Evolutionary conservation across 2,113 vertebrate genomes (phyloP), one percentile per base, ranked within the genome.

Genomic region (Aldabrachelys gigantea): DNA sequence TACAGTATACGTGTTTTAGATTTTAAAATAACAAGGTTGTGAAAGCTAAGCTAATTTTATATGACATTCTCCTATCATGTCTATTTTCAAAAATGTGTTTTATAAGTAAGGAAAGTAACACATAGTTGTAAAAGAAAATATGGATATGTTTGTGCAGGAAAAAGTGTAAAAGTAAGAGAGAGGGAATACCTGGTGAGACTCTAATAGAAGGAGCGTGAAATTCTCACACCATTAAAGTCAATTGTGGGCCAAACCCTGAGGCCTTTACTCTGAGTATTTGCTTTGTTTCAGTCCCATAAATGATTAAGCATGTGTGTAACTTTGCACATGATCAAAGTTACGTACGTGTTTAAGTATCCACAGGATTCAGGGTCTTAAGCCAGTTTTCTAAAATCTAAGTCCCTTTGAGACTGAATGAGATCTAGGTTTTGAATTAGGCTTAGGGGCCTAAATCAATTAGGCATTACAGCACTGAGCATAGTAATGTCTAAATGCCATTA

Each of bases 201-300:
- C 85, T 50, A 47, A 72, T 1, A 86, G 41, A 31, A 89, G 84
- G n/a, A 76, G 89, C 17, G 4, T 25, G 59, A 89, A 81, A 13
- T 13, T 50, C 72, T 80, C 11, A 8, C 62, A 3, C 12, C 38
- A 29, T 78, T 4, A 47, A 87, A 81, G 9, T 83, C 47, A 62
- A 75, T 35, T 41, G 35, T 84, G 75, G 21, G 49, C 41, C 89
- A 76, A 89, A 65, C 12, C 9, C 57, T 41, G 38, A 93, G 1
- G 78, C 92, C 56, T 89, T 88, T 91, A 81, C 1, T 1, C 75
- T 81, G 93, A 89, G 50, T 21, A 59, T 86, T 92, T 69, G 9
- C 3, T 93, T 56, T 65, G 24, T 94, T 94, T 81, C 80, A 59
- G 50, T 54, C 44, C 57, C n/a, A 79, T 87, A 81, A 96, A 87